Conservation (phyloP, 1,140 invertebrate species). For the Lucilia cuprina region DNA sequence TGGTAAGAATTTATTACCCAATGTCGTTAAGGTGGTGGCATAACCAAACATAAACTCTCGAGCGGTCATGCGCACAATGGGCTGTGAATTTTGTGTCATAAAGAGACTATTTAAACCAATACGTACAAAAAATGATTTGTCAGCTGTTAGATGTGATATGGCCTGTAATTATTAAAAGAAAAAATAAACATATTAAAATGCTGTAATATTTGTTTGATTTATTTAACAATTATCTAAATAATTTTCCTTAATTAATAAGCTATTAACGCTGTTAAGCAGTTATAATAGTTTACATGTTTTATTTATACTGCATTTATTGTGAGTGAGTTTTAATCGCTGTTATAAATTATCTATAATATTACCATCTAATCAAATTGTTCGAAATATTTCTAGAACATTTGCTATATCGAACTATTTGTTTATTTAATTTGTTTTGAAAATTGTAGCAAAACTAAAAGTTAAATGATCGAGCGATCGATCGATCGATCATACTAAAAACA, state of each 20-base stretch:
- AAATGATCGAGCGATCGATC: background rate
- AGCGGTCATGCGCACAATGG: conserved; percentile 78
- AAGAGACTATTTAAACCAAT: conserved; percentile 75
- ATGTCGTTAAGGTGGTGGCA: conserved; percentile 73
- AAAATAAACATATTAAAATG: background rate
- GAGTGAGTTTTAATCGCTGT: background rate
- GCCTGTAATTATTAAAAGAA: conserved; percentile 67
- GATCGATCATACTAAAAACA: background rate
- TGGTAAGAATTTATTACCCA: conserved; percentile 79
- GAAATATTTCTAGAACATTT: background rate
- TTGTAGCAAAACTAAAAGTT: too few species aligned
- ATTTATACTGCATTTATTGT: background rate
- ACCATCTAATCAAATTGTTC: background rate
- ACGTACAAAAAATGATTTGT: conserved; percentile 69
- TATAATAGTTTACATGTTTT: background rate
- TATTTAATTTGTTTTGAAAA: too few species aligned
- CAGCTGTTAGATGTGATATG: conserved; percentile 76
- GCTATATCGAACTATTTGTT: too few species aligned
- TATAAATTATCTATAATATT: background rate
- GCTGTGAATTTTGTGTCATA: conserved; percentile 70
- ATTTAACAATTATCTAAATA: background rate
- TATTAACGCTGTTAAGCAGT: background rate
- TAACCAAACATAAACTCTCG: conserved; percentile 87
- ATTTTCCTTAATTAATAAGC: background rate
- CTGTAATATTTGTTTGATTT: background rate